phyloP scores from a whole-genome alignment of 2,797 vertebrate species.

The Gymnodraco acuticeps region DNA sequence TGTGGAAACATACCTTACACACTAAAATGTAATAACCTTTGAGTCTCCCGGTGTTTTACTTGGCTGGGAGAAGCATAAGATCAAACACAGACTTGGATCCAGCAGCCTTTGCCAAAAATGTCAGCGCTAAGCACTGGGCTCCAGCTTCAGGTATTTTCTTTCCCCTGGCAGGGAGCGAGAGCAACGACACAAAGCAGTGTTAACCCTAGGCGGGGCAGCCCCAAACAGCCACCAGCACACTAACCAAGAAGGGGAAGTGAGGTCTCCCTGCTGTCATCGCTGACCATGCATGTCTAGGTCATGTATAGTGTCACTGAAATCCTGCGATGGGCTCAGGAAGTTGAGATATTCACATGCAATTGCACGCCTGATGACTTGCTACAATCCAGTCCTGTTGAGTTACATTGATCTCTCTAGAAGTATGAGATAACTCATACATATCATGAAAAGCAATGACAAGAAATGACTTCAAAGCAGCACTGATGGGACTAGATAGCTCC shows the following conservation, averaged over 20 bases:
- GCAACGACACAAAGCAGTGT: slow-evolving; percentile 69
- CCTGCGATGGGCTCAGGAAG: slow-evolving; percentile 36
- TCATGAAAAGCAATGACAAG: slow-evolving; percentile 62
- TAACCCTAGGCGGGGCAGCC: slow-evolving; percentile 74
- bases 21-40: slow-evolving; percentile 87
- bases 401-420: slow-evolving; percentile 50
- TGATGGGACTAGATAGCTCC: slow-evolving; percentile 47
- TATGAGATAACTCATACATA: slow-evolving; percentile 67
- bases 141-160: slow-evolving; percentile 87
- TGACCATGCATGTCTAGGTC: slow-evolving; percentile 45
- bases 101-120: slow-evolving; percentile 85
- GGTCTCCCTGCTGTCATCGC: slow-evolving; percentile 63
- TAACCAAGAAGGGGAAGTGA: slow-evolving; percentile 58
- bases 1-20: slow-evolving; percentile 87
- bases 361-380: slow-evolving; percentile 16
- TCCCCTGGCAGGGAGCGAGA: slow-evolving; percentile 75
- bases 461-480: slow-evolving; percentile 67
- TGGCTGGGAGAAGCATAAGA: slow-evolving; percentile 81
- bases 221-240: slow-evolving; percentile 52
- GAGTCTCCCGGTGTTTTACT: slow-evolving; percentile 86
- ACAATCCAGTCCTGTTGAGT: slow-evolving; percentile 30
- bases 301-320: slow-evolving; percentile 42
- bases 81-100: slow-evolving; percentile 85
- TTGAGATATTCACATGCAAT: slow-evolving; percentile 15
- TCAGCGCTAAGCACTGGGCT: slow-evolving; percentile 81